Conservation (phyloP, 2,113 vertebrate species). For the Muntiacus muntjak region DNA sequence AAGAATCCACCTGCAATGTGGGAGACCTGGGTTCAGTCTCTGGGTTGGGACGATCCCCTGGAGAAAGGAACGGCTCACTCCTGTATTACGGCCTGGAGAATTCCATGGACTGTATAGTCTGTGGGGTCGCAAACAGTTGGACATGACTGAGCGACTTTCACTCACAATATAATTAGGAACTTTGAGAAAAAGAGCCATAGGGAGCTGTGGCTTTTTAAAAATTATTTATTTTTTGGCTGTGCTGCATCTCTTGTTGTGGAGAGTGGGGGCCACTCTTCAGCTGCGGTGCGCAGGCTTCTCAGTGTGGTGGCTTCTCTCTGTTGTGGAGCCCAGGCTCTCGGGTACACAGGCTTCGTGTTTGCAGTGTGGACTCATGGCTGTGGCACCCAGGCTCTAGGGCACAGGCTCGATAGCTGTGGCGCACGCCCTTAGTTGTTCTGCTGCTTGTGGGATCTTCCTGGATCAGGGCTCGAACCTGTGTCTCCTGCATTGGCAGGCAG, state of each 20-base stretch:
- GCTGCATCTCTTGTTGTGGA: background rate
- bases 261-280: background rate
- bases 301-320: background rate
- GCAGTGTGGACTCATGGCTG: background rate
- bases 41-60: background rate
- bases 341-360: background rate
- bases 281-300: background rate
- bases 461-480: background rate
- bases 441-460: background rate
- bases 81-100: background rate
- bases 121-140: fast-evolving
- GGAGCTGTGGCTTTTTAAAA: background rate
- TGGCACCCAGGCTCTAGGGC: background rate
- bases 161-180: background rate
- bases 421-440: background rate
- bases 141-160: background rate
- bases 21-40: background rate
- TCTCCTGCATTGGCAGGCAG: background rate
- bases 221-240: background rate
- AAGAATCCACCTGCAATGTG: background rate
- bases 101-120: background rate
- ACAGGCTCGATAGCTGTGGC: background rate
- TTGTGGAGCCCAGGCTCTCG: background rate
- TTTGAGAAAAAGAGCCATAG: background rate
- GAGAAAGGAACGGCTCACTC: background rate